phyloP scores from a whole-genome alignment of 2,797 vertebrate genomes.

The Glyptemys insculpta region DNA sequence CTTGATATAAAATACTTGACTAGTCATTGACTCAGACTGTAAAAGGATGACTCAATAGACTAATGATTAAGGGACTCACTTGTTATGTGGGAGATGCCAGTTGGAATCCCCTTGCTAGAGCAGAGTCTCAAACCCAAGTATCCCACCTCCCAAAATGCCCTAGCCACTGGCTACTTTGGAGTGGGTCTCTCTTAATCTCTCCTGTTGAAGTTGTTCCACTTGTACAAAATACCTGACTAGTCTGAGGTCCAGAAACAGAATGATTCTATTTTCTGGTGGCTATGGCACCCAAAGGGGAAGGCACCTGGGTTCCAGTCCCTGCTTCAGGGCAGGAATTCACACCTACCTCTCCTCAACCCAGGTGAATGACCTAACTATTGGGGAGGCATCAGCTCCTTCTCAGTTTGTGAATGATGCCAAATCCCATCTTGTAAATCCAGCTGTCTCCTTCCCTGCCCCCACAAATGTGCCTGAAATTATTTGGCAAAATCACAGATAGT shows the following conservation, averaged over 20 bases:
- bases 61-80: too few relatives aligned
- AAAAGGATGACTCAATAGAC: too few relatives aligned
- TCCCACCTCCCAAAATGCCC: not conserved
- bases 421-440: not conserved
- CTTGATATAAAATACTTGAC: too few relatives aligned
- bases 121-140: not conserved
- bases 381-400: not conserved
- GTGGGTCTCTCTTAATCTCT: not conserved
- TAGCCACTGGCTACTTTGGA: not conserved
- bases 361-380: not conserved
- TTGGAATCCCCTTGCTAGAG: not conserved
- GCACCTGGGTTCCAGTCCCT: too few relatives aligned
- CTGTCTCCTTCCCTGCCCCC: not conserved
- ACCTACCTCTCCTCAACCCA: too few relatives aligned
- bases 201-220: not conserved
- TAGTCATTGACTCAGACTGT: too few relatives aligned
- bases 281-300: too few relatives aligned
- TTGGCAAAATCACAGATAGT: not conserved
- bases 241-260: not conserved
- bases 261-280: too few relatives aligned
- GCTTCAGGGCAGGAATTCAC: too few relatives aligned
- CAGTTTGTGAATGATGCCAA: not conserved
- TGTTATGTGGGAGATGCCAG: not conserved
- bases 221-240: not conserved
- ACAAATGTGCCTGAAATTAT: not conserved